Evolutionary conservation across 2,888 invertebrate genomes (phyloP).

Genomic region (Dorcus hopei): DNA sequence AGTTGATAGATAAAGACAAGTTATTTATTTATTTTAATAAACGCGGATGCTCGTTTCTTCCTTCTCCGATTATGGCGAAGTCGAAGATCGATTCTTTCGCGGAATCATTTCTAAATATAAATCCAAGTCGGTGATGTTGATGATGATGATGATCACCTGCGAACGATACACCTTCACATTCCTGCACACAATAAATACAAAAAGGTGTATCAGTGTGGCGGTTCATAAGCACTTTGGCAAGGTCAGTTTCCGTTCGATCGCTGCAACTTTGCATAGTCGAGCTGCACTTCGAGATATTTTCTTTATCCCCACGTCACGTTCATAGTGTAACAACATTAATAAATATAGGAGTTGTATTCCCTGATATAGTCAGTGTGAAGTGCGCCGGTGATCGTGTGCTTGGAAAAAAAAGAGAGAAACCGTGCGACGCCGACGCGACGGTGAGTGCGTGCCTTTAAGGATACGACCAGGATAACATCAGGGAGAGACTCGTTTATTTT

Average conservation of each 20-base stretch:
- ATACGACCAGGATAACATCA: too few relatives aligned
- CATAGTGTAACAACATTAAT: constrained; percentile 30
- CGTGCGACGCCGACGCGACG: too few relatives aligned
- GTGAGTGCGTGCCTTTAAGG: too few relatives aligned
- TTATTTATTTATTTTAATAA: too few relatives aligned
- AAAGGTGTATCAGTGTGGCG: not conserved
- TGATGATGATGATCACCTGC: not conserved
- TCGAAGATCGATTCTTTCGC: not conserved
- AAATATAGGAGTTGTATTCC: constrained; percentile 29
- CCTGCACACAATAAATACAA: not conserved
- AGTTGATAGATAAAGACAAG: too few relatives aligned
- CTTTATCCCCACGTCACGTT: constrained; percentile 18
- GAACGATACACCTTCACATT: not conserved
- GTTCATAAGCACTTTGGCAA: constrained; percentile 11
- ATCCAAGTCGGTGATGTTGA: not conserved
- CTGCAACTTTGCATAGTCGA: constrained; percentile 19
- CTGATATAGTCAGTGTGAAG: constrained; percentile 28
- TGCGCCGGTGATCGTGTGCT: constrained; percentile 26
- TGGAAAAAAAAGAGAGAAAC: not conserved
- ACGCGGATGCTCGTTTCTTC: too few relatives aligned
- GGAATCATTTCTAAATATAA: not conserved
- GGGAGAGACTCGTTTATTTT: too few relatives aligned
- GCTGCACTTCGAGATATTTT: constrained; percentile 14
- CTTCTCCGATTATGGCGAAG: too few relatives aligned
- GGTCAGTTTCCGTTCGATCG: constrained; percentile 22